Evolutionary conservation across 2,888 invertebrate species (phyloP).

Genomic region (Beris chalybata): DNA sequence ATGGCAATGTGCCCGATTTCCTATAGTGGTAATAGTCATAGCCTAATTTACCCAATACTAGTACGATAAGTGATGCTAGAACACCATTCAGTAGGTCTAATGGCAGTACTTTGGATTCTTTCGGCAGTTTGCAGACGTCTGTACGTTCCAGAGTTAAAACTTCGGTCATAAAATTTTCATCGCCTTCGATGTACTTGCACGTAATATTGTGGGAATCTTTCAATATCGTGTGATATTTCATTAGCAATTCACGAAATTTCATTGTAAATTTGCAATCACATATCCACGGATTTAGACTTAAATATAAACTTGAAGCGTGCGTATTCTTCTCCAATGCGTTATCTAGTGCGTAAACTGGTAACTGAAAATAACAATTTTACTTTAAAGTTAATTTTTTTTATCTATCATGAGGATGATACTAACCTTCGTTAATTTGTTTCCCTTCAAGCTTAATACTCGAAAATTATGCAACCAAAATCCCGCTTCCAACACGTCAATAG

Average conservation of each 20-base stretch:
- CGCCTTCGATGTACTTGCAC: conserved; percentile 66
- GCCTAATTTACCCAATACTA: conserved; percentile 72
- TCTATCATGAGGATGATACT: conserved; percentile 36
- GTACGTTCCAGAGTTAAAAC: conserved; percentile 69
- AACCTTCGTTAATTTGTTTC: conserved; percentile 74
- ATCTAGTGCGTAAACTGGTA: conserved; percentile 79
- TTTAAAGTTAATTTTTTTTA: not conserved
- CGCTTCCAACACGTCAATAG: conserved; percentile 71
- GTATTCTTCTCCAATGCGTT: conserved; percentile 74
- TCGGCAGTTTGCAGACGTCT: conserved; percentile 66
- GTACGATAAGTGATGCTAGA: conserved; percentile 67
- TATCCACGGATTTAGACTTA: conserved; percentile 80
- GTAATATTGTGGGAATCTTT: conserved; percentile 70
- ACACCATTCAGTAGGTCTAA: conserved; percentile 74
- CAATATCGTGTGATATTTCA: conserved; percentile 71
- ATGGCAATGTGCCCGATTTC: conserved; percentile 76
- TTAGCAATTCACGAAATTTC: conserved; percentile 69
- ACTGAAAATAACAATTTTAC: conserved; percentile 56
- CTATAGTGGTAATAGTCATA: conserved; percentile 84
- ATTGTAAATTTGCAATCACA: conserved; percentile 82
- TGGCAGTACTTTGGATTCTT: conserved; percentile 63
- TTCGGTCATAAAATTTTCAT: conserved; percentile 59
- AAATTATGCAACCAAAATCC: conserved; percentile 78
- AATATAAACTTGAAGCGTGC: conserved; percentile 68
- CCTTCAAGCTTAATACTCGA: conserved; percentile 73